Conservation (phyloP, 1,140 invertebrate species). For the Habropoda laboriosa region DNA sequence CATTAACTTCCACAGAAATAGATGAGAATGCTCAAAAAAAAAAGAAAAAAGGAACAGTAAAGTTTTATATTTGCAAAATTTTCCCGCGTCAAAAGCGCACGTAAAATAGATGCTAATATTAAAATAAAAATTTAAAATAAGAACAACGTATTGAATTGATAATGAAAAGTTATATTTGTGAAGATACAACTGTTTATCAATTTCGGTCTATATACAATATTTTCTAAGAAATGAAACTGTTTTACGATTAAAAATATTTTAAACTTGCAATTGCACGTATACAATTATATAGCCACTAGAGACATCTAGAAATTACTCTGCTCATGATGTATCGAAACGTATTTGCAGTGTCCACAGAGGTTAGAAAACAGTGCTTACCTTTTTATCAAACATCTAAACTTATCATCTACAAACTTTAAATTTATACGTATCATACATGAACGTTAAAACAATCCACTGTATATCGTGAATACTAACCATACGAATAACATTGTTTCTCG, state of each 20-base stretch:
- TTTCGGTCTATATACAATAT: too few relatives aligned
- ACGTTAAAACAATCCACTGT: neutral
- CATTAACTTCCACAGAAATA: too few relatives aligned
- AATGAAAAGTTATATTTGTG: too few relatives aligned
- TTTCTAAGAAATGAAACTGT: too few relatives aligned
- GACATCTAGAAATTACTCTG: conserved; percentile 16
- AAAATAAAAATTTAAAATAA: too few relatives aligned
- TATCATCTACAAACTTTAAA: neutral
- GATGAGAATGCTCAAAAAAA: too few relatives aligned
- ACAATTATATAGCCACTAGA: neutral
- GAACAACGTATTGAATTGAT: too few relatives aligned
- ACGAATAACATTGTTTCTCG: neutral
- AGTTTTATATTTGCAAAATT: neutral
- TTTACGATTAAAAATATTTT: neutral
- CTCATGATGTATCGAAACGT: neutral
- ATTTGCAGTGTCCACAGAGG: conserved; percentile 13
- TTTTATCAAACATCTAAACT: neutral
- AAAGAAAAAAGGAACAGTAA: neutral
- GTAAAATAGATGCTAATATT: too few relatives aligned
- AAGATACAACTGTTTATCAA: too few relatives aligned
- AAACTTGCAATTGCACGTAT: neutral
- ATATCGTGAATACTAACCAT: neutral
- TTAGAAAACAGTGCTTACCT: conserved; percentile 7
- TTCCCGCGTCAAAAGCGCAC: neutral
- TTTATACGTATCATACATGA: neutral